Percentiles rank a stretch among this genome's conserved stretches.
These are phyloP conservation scores for Anaspis maculata DNA, from an alignment of 2,888 invertebrate species.

Conservation along the genomic window DNA sequence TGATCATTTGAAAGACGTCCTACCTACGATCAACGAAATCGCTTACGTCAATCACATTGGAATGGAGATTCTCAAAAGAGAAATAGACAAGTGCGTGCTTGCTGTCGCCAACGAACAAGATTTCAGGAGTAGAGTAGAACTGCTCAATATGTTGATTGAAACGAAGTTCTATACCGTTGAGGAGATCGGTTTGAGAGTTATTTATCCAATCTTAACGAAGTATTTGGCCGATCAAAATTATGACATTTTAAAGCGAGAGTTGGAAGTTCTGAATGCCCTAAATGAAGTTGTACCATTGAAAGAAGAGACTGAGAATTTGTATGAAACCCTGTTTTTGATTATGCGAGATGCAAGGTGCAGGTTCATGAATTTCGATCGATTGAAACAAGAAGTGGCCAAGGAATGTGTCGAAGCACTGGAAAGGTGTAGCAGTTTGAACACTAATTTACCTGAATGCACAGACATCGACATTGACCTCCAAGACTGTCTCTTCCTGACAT, in stretches of 20 bases:
- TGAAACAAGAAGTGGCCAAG: conserved; percentile 24
- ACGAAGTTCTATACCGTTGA: conserved; percentile 19
- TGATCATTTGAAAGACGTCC: conserved; percentile 19
- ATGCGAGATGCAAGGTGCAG: conserved; percentile 26
- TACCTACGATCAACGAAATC: conserved; percentile 19
- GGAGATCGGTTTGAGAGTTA: conserved; percentile 13
- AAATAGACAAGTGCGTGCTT: too few relatives aligned
- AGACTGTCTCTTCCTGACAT: too few relatives aligned
- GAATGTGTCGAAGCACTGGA: conserved; percentile 11
- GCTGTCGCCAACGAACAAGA: too few relatives aligned
- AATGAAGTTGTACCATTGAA: conserved; percentile 2
- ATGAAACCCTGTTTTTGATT: conserved; percentile 21
- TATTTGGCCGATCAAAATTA: conserved; percentile 6
- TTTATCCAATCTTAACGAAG: conserved; percentile 13
- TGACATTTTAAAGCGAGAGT: conserved; percentile 8
- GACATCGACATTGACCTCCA: too few relatives aligned
- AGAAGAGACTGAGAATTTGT: conserved; percentile 10
- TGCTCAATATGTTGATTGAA: conserved; percentile 25
- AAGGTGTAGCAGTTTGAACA: neutral
- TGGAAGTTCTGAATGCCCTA: conserved; percentile 17
- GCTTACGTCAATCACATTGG: conserved; percentile 25
- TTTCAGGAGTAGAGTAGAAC: conserved; percentile 21
- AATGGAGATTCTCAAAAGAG: conserved; percentile 19
- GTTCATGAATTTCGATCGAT: conserved; percentile 26
- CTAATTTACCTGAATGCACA: too few relatives aligned